phyloP scores from a whole-genome alignment of 1,140 invertebrate genomes.

The Atta cephalotes region DNA sequence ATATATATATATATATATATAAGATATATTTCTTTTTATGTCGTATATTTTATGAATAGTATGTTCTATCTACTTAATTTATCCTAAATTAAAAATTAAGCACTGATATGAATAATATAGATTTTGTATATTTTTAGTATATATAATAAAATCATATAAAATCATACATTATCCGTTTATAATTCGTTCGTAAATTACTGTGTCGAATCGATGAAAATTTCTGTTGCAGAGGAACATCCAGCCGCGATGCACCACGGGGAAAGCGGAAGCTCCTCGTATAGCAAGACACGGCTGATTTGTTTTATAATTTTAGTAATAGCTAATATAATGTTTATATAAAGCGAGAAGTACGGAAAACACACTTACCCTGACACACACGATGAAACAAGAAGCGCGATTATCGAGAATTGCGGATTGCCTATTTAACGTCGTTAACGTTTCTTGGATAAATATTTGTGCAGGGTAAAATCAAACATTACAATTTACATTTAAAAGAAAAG shows the following conservation, averaged over 20 bases:
- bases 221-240: slow-evolving; percentile 85
- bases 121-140: background rate
- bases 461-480: slow-evolving; percentile 79
- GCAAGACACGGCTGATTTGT: slow-evolving; percentile 69
- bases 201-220: slow-evolving; percentile 59
- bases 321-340: slow-evolving; percentile 80
- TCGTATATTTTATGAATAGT: background rate
- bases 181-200: background rate
- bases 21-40: background rate
- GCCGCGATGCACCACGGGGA: slow-evolving; percentile 86
- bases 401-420: slow-evolving; percentile 56
- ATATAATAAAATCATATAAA: background rate
- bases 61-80: background rate
- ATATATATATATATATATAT: background rate
- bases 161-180: background rate
- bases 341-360: slow-evolving; percentile 27
- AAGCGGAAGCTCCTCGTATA: slow-evolving; percentile 77
- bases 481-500: slow-evolving; percentile 72
- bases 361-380: slow-evolving; percentile 51
- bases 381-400: slow-evolving; percentile 44
- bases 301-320: slow-evolving; percentile 80
- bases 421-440: slow-evolving; percentile 68
- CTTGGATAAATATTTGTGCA: slow-evolving; percentile 77
- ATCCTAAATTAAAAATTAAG: background rate
- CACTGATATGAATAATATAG: background rate